Evolutionary conservation across 2,797 vertebrate genomes (phyloP).

Genomic region (Lycodopsis pacificus): DNA sequence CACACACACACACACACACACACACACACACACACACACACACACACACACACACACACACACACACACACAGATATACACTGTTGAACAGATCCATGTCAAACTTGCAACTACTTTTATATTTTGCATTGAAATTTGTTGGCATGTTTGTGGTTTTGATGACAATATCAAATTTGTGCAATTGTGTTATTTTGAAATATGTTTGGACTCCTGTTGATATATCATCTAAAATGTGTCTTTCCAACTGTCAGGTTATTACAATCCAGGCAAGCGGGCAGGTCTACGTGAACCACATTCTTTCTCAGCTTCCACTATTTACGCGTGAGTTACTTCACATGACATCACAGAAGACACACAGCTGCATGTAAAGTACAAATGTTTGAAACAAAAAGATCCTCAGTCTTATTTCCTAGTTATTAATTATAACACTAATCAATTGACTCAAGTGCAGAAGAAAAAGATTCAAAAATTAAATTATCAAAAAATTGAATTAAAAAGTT

Average conservation of each 20-base stretch:
- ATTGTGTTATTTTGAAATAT: background rate
- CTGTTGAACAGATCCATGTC: background rate
- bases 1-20: constrained; percentile 5
- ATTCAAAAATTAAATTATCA: background rate
- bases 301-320: constrained; percentile 79
- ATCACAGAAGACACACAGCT: background rate
- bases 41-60: constrained; percentile 6
- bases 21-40: constrained; percentile 1
- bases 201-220: background rate
- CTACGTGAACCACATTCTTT: constrained; percentile 77
- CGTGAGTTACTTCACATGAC: constrained; percentile 58
- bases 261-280: constrained; percentile 70
- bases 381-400: background rate
- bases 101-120: background rate
- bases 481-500: background rate
- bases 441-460: background rate
- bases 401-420: background rate
- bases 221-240: constrained; percentile 21
- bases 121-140: background rate
- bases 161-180: background rate
- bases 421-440: background rate
- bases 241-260: constrained; percentile 70
- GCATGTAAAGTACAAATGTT: background rate
- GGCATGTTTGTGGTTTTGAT: background rate
- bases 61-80: background rate